Evolutionary conservation across 2,888 invertebrate species (phyloP).

Genomic region (Drosophila pseudotalamancana): DNA sequence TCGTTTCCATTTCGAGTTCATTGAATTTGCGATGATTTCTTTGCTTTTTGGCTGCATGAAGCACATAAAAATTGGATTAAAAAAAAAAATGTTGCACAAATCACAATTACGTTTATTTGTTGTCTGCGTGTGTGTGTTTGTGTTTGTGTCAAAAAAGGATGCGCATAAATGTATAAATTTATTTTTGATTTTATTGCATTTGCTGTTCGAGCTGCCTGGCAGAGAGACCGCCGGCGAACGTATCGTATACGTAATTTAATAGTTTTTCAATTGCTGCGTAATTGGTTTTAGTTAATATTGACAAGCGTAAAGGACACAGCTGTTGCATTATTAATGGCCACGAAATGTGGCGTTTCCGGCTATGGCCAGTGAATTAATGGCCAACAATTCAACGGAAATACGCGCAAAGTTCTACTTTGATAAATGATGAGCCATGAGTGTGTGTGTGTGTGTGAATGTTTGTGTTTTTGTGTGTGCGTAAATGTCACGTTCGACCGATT

Average conservation of each 20-base stretch:
- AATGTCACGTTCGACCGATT: constrained; percentile 72
- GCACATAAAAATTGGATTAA: constrained; percentile 68
- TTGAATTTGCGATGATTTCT: constrained; percentile 76
- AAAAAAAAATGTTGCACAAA: constrained; percentile 52
- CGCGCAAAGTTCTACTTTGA: constrained; percentile 60
- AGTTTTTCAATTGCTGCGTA: constrained; percentile 63
- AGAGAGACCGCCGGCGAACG: constrained; percentile 11
- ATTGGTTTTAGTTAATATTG: constrained; percentile 76
- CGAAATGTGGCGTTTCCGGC: constrained; percentile 57
- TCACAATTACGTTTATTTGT: constrained; percentile 28
- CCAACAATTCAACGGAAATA: constrained; percentile 70
- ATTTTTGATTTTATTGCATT: constrained; percentile 74
- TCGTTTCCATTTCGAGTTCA: constrained; percentile 77
- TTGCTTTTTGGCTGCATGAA: constrained; percentile 42
- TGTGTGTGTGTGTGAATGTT: constrained; percentile 1
- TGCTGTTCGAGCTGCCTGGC: constrained; percentile 21
- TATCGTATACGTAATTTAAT: constrained; percentile 70
- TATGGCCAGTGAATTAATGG: constrained; percentile 56
- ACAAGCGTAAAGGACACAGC: constrained; percentile 56
- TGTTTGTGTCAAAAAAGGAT: constrained; percentile 50
- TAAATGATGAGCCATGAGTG: constrained; percentile 56
- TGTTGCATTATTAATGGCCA: constrained; percentile 77
- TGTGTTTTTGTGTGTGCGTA: constrained; percentile 31
- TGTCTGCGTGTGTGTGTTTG: constrained; percentile 14
- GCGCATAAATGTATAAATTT: constrained; percentile 61